phyloP scores from a whole-genome alignment of 1,140 invertebrate species.

The Drosophila pseudoobscura region DNA sequence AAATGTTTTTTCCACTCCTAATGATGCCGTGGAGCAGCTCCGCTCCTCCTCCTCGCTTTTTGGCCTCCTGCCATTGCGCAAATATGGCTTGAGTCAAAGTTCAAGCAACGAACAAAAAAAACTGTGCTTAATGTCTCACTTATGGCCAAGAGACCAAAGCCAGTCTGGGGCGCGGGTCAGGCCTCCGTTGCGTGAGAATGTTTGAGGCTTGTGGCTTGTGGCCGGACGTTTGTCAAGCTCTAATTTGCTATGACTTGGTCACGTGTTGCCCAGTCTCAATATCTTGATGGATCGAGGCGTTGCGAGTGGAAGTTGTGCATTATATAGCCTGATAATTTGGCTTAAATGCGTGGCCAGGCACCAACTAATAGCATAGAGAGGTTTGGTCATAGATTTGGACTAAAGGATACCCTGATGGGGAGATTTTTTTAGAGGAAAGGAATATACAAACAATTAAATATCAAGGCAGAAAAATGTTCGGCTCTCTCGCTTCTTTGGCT shows the following conservation, averaged over 20 bases:
- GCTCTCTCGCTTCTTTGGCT: too few relatives aligned
- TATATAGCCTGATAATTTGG: conserved; percentile 67
- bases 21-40: conserved; percentile 60
- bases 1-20: conserved; percentile 75
- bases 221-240: conserved; percentile 45
- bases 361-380: conserved; percentile 13
- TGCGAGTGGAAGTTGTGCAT: conserved; percentile 14
- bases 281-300: conserved; percentile 40
- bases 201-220: conserved; percentile 25
- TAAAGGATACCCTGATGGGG: conserved; percentile 19
- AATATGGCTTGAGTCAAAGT: conserved; percentile 73
- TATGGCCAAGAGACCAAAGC: conserved; percentile 62
- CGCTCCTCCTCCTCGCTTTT: background rate
- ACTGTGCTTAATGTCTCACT: conserved; percentile 76
- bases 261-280: conserved; percentile 38
- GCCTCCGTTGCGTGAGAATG: conserved; percentile 54
- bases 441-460: too few relatives aligned
- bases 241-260: conserved; percentile 38
- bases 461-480: too few relatives aligned
- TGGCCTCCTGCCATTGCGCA: conserved; percentile 46
- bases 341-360: conserved; percentile 66
- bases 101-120: conserved; percentile 63
- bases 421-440: too few relatives aligned
- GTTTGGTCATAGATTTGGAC: conserved; percentile 5
- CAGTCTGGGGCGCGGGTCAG: conserved; percentile 10